Evolutionary conservation across 53 echinoderm and acorn worm genomes (phyloP).

Genomic region (Actinopyga echinites): DNA sequence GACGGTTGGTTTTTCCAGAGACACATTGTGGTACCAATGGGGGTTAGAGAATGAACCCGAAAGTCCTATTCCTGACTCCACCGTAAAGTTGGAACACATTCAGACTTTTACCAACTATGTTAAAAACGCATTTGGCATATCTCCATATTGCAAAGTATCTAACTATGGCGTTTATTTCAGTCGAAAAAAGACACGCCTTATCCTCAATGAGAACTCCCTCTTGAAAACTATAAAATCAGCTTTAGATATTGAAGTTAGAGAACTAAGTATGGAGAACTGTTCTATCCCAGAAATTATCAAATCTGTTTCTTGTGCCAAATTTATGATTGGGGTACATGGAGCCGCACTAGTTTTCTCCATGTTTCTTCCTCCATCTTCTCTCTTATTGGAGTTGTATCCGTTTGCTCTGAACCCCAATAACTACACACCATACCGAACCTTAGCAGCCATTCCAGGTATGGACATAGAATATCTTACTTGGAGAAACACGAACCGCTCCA

Average conservation of each 20-base stretch:
- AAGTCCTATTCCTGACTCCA: conserved; percentile 3
- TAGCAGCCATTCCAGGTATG: neutral
- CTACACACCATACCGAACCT: neutral
- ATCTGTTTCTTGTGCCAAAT: conserved; percentile 9
- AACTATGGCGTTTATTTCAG: conserved; percentile 38
- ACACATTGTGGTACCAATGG: conserved; percentile 73
- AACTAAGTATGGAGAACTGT: conserved; percentile 45
- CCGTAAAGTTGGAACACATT: too few relatives aligned
- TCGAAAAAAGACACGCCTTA: conserved; percentile 55
- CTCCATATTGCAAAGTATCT: too few relatives aligned
- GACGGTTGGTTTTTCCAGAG: conserved; percentile 54
- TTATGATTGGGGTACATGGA: neutral
- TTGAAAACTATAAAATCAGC: conserved; percentile 7
- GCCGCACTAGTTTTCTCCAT: neutral
- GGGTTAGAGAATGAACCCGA: conserved; percentile 61
- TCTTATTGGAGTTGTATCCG: neutral
- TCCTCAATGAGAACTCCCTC: conserved; percentile 59
- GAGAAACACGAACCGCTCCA: neutral
- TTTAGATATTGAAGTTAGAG: conserved; percentile 34
- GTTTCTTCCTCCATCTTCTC: neutral
- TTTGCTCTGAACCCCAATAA: neutral
- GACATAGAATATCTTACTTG: neutral
- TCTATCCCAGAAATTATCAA: conserved; percentile 25
- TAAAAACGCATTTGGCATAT: too few relatives aligned
- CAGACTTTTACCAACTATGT: too few relatives aligned